phyloP scores from a whole-genome alignment of 2,888 invertebrate genomes.

The Lasioglossum figueresi region DNA sequence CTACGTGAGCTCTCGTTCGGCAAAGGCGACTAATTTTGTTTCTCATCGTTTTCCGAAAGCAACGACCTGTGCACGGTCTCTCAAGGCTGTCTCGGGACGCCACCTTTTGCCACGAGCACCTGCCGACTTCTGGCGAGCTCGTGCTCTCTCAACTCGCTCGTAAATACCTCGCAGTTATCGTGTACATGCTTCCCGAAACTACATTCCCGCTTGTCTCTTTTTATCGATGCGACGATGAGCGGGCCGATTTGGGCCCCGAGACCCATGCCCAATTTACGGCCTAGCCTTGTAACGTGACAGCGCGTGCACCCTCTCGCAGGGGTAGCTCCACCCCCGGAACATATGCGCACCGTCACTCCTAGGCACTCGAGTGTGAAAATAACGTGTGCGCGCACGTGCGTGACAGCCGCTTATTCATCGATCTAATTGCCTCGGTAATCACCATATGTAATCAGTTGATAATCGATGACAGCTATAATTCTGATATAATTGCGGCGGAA shows the following conservation, averaged over 20 bases:
- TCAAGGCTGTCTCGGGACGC: conserved; percentile 77
- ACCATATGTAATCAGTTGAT: conserved; percentile 35
- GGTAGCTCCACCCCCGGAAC: conserved; percentile 31
- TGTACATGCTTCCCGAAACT: conserved; percentile 51
- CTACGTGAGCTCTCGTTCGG: conserved; percentile 45
- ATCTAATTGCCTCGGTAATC: conserved; percentile 52
- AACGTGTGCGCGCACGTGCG: conserved; percentile 48
- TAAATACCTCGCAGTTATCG: conserved; percentile 68
- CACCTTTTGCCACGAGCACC: conserved; percentile 75
- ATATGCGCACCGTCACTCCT: conserved; percentile 23
- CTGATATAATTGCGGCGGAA: conserved; percentile 21
- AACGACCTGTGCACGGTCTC: conserved; percentile 75
- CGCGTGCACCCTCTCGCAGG: not conserved
- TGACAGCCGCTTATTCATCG: conserved; percentile 41
- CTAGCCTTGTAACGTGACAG: not conserved
- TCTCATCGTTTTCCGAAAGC: conserved; percentile 73
- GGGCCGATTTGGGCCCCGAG: not conserved
- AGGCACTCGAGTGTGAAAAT: conserved; percentile 40
- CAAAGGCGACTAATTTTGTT: conserved; percentile 69
- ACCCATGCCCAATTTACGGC: conserved; percentile 20
- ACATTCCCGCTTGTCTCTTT: conserved; percentile 22
- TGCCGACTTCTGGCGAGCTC: conserved; percentile 68
- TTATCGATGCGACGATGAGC: conserved; percentile 13
- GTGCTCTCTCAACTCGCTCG: conserved; percentile 61
- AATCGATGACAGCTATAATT: conserved; percentile 44